Evolutionary conservation across 2,888 invertebrate genomes (phyloP).

Genomic region (Hypomecis punctinalis): DNA sequence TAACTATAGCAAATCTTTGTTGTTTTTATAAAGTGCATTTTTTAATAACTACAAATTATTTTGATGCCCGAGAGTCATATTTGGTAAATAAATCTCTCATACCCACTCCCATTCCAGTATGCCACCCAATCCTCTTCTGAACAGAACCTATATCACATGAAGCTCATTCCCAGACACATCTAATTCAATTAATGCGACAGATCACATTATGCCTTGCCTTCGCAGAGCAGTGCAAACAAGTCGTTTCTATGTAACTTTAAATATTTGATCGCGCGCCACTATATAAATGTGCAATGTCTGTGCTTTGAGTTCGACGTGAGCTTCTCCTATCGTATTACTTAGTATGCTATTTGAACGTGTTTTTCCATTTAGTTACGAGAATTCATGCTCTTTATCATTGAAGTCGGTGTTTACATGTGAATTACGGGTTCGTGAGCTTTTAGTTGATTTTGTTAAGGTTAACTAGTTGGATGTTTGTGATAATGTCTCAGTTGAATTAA

Average conservation of each 20-base stretch:
- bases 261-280: conserved; percentile 72
- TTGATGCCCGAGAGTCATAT: no score
- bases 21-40: no score
- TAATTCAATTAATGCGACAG: conserved; percentile 51
- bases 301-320: conserved; percentile 57
- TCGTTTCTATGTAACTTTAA: conserved; percentile 70
- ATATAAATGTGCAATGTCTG: conserved; percentile 66
- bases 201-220: conserved; percentile 63
- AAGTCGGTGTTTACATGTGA: conserved; percentile 39
- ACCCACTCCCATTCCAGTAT: no score
- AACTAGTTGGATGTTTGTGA: background rate
- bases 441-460: conserved; percentile 8
- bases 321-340: conserved; percentile 49
- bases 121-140: background rate
- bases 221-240: conserved; percentile 55
- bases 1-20: no score
- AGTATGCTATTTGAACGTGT: conserved; percentile 52
- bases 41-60: no score
- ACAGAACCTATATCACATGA: background rate
- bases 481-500: background rate
- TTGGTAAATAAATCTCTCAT: no score
- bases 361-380: conserved; percentile 47
- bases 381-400: conserved; percentile 45
- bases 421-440: conserved; percentile 11
- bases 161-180: conserved; percentile 34